Conservation (phyloP, 2,797 vertebrate genomes). For the Rhyacichthys aspro region DNA sequence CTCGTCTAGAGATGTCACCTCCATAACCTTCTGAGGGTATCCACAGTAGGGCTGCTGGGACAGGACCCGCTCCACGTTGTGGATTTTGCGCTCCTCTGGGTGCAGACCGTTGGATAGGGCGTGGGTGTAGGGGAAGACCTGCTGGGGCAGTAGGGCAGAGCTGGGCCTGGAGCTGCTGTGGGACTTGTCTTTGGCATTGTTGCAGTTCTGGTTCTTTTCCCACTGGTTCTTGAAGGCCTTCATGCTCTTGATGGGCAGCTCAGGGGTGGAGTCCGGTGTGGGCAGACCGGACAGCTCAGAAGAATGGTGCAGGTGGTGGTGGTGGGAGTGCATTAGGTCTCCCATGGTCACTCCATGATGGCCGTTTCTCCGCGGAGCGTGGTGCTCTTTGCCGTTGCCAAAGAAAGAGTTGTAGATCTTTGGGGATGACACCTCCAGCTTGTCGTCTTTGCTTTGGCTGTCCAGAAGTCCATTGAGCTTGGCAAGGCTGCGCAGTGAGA, state of each 20-base stretch:
- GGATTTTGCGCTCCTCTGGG: constrained; percentile 84
- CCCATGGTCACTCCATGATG: constrained; percentile 77
- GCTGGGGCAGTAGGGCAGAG: constrained; percentile 77
- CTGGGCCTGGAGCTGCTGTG: constrained; percentile 77
- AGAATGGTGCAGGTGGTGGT: constrained; percentile 75
- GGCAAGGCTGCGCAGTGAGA: constrained; percentile 89
- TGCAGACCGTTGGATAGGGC: constrained; percentile 75
- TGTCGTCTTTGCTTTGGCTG: constrained; percentile 81
- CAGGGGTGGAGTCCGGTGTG: constrained; percentile 91
- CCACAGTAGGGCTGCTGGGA: constrained; percentile 81
- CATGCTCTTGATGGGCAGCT: constrained; percentile 89
- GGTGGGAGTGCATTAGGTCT: constrained; percentile 80
- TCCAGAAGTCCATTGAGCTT: constrained; percentile 88
- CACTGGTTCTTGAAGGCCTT: constrained; percentile 87
- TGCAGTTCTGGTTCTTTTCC: constrained; percentile 93
- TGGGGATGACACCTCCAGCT: constrained; percentile 80
- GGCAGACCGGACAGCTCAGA: constrained; percentile 89
- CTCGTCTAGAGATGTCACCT: constrained; percentile 89
- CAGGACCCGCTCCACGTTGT: constrained; percentile 82
- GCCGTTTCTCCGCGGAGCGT: constrained; percentile 66
- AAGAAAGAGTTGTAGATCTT: constrained; percentile 88
- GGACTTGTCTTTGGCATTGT: constrained; percentile 89
- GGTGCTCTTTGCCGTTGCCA: constrained; percentile 77
- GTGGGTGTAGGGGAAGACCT: constrained; percentile 81
- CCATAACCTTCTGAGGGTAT: constrained; percentile 86